These are phyloP conservation scores for Drosophila novamexicana DNA, from an alignment of 1,140 invertebrate genomes.

Conservation along the genomic window DNA sequence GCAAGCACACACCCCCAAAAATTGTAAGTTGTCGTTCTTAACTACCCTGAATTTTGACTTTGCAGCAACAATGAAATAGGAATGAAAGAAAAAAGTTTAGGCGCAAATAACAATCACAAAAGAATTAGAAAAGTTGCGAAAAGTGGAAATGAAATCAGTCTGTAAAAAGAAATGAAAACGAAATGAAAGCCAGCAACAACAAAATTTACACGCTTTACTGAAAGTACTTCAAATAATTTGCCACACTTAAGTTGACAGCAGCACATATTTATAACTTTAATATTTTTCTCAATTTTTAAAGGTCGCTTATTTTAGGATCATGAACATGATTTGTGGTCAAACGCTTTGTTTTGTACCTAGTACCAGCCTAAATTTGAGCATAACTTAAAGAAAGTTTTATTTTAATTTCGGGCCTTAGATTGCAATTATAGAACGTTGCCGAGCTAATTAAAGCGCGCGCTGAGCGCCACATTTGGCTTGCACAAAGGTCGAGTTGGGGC, in stretches of 20 bases:
- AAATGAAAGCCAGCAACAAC: constrained; percentile 23
- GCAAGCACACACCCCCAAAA: constrained; percentile 1
- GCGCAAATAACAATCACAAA: constrained; percentile 59
- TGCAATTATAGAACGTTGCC: constrained; percentile 14
- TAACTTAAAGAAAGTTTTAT: background rate
- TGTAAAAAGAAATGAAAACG: constrained; percentile 24
- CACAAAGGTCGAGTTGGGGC: constrained; percentile 17
- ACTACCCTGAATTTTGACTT: constrained; percentile 23
- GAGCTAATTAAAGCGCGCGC: constrained; percentile 40
- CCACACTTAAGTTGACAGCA: constrained; percentile 41
- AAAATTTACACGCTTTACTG: constrained; percentile 46
- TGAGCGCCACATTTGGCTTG: constrained; percentile 28
- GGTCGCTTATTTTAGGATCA: background rate
- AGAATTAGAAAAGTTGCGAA: constrained; percentile 54
- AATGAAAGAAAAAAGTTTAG: constrained; percentile 37
- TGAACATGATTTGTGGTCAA: background rate
- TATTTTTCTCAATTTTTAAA: background rate
- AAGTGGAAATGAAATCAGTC: constrained; percentile 48
- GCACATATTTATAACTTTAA: background rate
- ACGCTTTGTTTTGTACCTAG: too few relatives aligned
- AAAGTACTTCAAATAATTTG: constrained; percentile 47
- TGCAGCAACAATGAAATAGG: constrained; percentile 6
- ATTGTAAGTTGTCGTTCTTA: background rate
- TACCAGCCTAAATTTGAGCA: background rate
- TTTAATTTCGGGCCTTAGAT: constrained; percentile 1